Evolutionary conservation across 2,113 vertebrate genomes (phyloP).

Genomic region (Eretmochelys imbricata): DNA sequence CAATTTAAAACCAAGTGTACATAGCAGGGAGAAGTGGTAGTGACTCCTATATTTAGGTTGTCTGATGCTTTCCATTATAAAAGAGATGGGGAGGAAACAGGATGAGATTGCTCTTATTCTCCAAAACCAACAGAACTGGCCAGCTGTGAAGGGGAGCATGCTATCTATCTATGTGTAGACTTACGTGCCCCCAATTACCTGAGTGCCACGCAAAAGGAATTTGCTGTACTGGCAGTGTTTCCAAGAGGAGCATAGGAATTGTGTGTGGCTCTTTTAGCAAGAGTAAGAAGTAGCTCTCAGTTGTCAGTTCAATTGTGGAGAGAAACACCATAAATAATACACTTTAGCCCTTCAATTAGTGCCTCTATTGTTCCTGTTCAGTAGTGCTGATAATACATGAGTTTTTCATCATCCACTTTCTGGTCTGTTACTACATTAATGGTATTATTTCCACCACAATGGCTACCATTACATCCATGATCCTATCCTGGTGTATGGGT

Average conservation of each 20-base stretch:
- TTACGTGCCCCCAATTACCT: neutral
- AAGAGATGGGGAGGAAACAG: neutral
- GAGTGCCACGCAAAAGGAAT: neutral
- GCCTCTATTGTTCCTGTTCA: neutral
- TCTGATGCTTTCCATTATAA: neutral
- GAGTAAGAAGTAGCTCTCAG: neutral
- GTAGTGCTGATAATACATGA: neutral
- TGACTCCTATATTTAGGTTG: neutral
- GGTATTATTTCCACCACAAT: conserved; percentile 1
- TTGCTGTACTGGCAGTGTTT: neutral
- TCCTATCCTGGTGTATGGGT: neutral
- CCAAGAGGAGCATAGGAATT: neutral
- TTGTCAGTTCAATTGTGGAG: neutral
- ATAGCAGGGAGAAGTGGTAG: neutral
- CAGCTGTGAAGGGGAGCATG: neutral
- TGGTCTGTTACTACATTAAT: neutral
- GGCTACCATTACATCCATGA: neutral
- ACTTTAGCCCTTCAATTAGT: neutral
- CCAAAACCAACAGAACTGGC: neutral
- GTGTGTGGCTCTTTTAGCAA: neutral
- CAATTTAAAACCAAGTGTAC: neutral
- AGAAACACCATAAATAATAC: neutral
- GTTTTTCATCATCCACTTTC: neutral
- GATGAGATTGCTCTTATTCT: neutral
- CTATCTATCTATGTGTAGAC: neutral